Evolutionary conservation across 1,140 invertebrate genomes (phyloP), one percentile per base, ranked within the genome.

Genomic region (Nephotettix cincticeps): DNA sequence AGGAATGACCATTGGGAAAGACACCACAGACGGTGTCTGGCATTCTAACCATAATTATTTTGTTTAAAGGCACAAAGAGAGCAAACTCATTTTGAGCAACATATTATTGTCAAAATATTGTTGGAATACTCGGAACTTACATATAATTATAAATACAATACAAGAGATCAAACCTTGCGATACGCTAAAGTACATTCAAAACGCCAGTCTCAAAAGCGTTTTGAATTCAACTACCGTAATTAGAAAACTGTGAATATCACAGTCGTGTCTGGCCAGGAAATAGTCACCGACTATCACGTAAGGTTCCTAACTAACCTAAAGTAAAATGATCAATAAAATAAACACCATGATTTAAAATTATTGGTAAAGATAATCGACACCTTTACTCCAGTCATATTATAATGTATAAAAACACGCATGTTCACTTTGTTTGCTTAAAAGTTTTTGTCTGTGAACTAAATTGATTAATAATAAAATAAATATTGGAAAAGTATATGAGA

Each of bases 171-270:
- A 21, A 51, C 47, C 47, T 51, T n/a, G n/a, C 3, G 47, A 11
- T 51, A 51, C 47, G 47, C 47, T 51, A 51, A 17, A 51, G 19
- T 21, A 36, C 19, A 51, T 51, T 51, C 47, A 51, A 6, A 9
- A 51, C 21, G n/a, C 47, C 47, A 3, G 4, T 19, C 6, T n/a
- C 3, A 51, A 21, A 4, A n/a, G 47, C n/a, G 14, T 21, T 19
- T 21, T 19, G 47, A 51, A 51, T 17, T 4, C 4, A 21, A 51
- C 3, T 51, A 51, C 19, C n/a, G 21, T 11, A 19, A 21, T n/a
- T 51, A 51, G 4, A 19, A 17, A 51, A 51, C 47, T 51, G 47
- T 51, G 47, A 51, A 51, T 51, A 51, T 51, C 47, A 51, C 47
- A 51, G 21, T 51, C 21, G 47, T n/a, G 47, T 51, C 47, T 51